Conservation (phyloP, 2,113 vertebrate species). For the Coturnix japonica region DNA sequence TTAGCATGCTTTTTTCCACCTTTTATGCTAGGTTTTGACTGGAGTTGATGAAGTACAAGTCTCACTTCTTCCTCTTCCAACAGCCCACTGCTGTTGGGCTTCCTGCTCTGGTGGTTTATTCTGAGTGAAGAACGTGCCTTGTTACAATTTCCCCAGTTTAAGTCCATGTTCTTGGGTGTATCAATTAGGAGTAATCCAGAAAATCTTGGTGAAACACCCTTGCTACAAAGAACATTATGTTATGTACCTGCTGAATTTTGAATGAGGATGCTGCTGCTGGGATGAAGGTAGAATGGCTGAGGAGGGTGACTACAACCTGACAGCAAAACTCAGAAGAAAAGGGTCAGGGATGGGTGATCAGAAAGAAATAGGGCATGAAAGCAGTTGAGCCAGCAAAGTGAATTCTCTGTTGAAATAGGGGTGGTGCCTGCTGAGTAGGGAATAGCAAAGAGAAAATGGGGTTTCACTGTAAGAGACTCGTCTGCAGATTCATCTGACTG, state of each 20-base stretch:
- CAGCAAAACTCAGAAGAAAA: not conserved
- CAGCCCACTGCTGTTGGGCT: too few species aligned
- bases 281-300: not conserved
- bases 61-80: not conserved
- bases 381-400: not conserved
- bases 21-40: not conserved
- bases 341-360: accelerated
- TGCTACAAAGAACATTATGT: not conserved
- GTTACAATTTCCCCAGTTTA: not conserved
- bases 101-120: not conserved
- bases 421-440: not conserved
- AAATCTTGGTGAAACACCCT: not conserved
- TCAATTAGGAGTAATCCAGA: not conserved
- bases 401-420: not conserved
- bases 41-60: not conserved
- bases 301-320: not conserved
- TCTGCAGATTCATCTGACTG: not conserved
- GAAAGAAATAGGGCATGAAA: not conserved
- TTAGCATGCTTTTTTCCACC: constrained; percentile 1
- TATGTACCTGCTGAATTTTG: not conserved
- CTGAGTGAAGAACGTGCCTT: not conserved
- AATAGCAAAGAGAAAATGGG: not conserved
- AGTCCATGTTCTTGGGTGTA: not conserved
- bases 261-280: not conserved
- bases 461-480: not conserved